Evolutionary conservation across 1,140 invertebrate genomes (phyloP).

Genomic region (Parapsyche elsis): DNA sequence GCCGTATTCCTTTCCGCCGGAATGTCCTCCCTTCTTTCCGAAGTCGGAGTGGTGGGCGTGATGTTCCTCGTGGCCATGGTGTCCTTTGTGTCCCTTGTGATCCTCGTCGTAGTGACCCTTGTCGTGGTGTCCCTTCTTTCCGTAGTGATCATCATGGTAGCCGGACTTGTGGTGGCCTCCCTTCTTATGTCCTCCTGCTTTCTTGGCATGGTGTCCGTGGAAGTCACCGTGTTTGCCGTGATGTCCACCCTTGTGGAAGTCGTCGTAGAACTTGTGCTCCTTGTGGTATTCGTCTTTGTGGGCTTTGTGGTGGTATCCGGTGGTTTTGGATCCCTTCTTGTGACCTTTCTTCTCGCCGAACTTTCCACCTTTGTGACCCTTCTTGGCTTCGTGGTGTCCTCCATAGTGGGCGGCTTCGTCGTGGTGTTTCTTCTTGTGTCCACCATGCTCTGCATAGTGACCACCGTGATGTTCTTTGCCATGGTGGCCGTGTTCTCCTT

Average conservation of each 20-base stretch:
- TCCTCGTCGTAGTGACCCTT: conserved; percentile 76
- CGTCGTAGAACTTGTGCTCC: conserved; percentile 86
- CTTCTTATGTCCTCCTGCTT: conserved; percentile 78
- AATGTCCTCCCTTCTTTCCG: conserved; percentile 74
- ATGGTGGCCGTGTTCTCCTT: conserved; percentile 77
- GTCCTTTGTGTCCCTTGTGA: conserved; percentile 72
- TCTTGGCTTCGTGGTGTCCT: conserved; percentile 78
- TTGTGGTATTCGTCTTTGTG: conserved; percentile 87
- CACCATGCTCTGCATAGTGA: conserved; percentile 78
- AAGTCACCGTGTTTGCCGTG: conserved; percentile 76
- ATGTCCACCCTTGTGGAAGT: conserved; percentile 80
- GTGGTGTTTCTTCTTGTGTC: conserved; percentile 81
- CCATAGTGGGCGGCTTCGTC: conserved; percentile 76
- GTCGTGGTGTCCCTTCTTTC: conserved; percentile 78
- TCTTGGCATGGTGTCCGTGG: conserved; percentile 76
- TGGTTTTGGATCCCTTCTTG: conserved; percentile 79
- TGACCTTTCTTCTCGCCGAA: conserved; percentile 82
- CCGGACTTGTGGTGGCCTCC: conserved; percentile 77
- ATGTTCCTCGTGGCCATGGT: conserved; percentile 74
- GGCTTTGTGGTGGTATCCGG: conserved; percentile 81
- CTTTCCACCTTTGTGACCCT: conserved; percentile 80
- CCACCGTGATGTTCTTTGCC: conserved; percentile 77
- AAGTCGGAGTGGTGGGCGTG: conserved; percentile 74
- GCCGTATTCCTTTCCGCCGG: conserved; percentile 74
- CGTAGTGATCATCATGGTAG: conserved; percentile 76